These are phyloP conservation scores for Theonella swinhoei DNA, from an alignment of 37 sponge, comb jelly and placozoan species.

Conservation along the genomic window DNA sequence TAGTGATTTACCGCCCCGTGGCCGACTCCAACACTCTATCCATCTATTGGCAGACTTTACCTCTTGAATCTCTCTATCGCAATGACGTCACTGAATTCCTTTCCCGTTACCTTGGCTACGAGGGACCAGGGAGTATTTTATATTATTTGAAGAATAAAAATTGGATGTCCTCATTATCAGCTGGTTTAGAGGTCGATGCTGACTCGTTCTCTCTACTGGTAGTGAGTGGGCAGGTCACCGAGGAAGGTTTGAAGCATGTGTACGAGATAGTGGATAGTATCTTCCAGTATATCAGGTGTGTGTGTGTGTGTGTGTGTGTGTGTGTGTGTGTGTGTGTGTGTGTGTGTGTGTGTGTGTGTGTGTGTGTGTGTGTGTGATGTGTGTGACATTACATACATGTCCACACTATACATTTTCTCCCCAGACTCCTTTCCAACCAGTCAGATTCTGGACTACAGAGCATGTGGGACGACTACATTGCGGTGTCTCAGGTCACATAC, in stretches of 20 bases:
- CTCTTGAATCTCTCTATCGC: conserved; percentile 23
- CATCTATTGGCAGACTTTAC: conserved; percentile 58
- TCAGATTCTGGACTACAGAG: not conserved
- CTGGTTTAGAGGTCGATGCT: conserved; percentile 26
- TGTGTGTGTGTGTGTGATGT: too few relatives aligned
- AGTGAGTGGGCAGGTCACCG: conserved; percentile 37
- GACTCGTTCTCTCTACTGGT: conserved; percentile 43
- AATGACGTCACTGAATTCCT: conserved; percentile 29
- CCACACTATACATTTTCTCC: not conserved
- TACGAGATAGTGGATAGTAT: conserved; percentile 41
- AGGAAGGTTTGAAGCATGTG: conserved; percentile 22
- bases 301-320: too few relatives aligned
- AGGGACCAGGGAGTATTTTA: conserved; percentile 47
- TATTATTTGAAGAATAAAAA: conserved; percentile 9
- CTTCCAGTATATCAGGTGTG: conserved; percentile 23
- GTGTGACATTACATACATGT: too few relatives aligned
- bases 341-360: too few relatives aligned
- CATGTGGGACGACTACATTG: conserved; percentile 32
- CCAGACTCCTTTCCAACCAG: not conserved
- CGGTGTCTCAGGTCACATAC: conserved; percentile 14
- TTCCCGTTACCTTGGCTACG: conserved; percentile 49
- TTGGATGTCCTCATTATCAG: conserved; percentile 34
- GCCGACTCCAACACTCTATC: conserved; percentile 22
- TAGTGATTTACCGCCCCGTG: conserved; percentile 57
- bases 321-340: too few relatives aligned